Conservation (phyloP, 37 sponge, comb jelly and placozoan species). For the Amphimedon queenslandica region DNA sequence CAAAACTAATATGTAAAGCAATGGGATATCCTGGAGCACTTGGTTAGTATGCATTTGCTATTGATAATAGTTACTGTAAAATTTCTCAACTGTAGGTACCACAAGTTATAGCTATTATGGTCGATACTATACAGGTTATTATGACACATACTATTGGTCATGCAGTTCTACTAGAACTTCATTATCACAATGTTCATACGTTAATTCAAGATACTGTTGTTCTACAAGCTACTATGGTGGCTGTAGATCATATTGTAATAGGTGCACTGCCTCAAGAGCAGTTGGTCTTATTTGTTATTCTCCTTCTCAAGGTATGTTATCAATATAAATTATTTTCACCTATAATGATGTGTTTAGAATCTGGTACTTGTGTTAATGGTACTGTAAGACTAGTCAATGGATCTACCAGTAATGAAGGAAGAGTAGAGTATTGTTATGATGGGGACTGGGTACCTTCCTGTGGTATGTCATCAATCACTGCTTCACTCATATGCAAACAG, state of each 20-base stretch:
- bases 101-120: background rate
- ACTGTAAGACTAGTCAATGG: background rate
- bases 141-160: background rate
- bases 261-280: no score
- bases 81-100: background rate
- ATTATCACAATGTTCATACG: background rate
- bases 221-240: background rate
- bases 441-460: background rate
- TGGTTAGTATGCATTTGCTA: background rate
- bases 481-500: background rate
- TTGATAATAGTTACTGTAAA: background rate
- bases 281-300: no score
- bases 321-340: background rate
- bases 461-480: background rate
- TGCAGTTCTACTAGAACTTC: background rate
- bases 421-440: constrained; percentile 14
- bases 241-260: no score
- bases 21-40: background rate
- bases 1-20: background rate
- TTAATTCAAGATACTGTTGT: background rate
- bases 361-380: background rate
- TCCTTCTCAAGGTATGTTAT: background rate
- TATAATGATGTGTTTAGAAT: background rate
- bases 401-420: background rate
- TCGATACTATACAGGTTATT: background rate